Base-by-base conservation (phyloP, 2,113 vertebrate genomes). In the human (Homo sapiens) region DNA sequence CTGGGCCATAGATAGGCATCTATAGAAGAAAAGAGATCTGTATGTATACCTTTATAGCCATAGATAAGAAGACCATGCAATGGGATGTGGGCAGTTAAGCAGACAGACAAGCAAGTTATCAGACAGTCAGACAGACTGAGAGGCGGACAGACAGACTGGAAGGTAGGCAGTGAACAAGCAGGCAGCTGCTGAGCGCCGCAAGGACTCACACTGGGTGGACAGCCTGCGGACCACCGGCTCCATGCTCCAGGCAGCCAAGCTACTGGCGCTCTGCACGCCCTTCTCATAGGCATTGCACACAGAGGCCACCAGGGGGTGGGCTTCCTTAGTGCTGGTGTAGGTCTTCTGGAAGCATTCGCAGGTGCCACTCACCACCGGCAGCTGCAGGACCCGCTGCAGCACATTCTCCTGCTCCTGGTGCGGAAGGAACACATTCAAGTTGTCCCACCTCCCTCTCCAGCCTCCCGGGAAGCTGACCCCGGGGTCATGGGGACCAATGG, bases 131-230 rank as follows among this genome's bases (percentile, higher is more conserved):
- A 88, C 8, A 66, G 75, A 40, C 20, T 13, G 89, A 13, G 0
- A n/a, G 45, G 38, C 17, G 0, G 52, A 27, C 25, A 90, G 38
- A 90, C 1, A 66, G 82, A n/a, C 27, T 16, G 86, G 14, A 1
- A 27, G 64, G 38, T 13, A 1, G 81, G 22, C 32, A 43, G 79
- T 4, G 45, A 80, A 55, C 27, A 20, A 48, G 55, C 23, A 2
- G 79, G 38, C 12, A 38, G 68, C n/a, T 6, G 2, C 66, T 8
- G 0, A 0, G 1, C 5, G 0, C 0, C 40, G 0, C 0, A 0
- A 45, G 0, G 27, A 99, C 99, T 99, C 97, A 99, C 99, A 98
- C 97, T 99, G 99, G 0, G 99, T 98, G 94, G 99, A 98, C 93
- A 99, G 98, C 59, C 97, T 98, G 95, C 98, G 98, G 81, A 99